Conservation (phyloP, 2,888 invertebrate species). For the Corythucha ciliata region DNA sequence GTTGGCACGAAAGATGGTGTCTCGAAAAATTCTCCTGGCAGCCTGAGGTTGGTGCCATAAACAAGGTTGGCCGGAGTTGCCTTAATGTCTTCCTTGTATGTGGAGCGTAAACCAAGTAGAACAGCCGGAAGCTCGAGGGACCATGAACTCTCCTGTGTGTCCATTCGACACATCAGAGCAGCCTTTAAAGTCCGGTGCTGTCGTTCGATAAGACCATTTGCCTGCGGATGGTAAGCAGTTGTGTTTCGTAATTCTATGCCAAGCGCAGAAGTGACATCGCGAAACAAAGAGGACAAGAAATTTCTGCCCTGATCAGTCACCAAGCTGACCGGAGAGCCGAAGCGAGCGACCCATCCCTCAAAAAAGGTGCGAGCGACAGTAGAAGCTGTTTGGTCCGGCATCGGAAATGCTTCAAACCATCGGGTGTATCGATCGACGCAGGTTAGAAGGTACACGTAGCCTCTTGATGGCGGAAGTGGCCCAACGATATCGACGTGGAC, state of each 20-base stretch:
- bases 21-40: slow-evolving; percentile 12
- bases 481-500: slow-evolving; percentile 39
- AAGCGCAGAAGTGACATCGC: neutral
- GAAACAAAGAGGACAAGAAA: slow-evolving; percentile 39
- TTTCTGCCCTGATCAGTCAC: slow-evolving; percentile 41
- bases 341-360: slow-evolving; percentile 41
- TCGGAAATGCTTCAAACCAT: slow-evolving; percentile 41
- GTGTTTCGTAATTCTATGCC: slow-evolving; percentile 17
- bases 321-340: slow-evolving; percentile 39
- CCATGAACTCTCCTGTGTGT: neutral
- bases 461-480: slow-evolving; percentile 20
- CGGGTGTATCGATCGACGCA: slow-evolving; percentile 39
- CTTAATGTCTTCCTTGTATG: slow-evolving; percentile 14
- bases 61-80: neutral
- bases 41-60: slow-evolving; percentile 5
- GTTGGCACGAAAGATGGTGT: neutral
- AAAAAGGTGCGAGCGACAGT: slow-evolving; percentile 39
- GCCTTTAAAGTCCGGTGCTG: slow-evolving; percentile 20
- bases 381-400: slow-evolving; percentile 40
- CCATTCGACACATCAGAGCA: slow-evolving; percentile 15
- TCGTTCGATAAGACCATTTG: slow-evolving; percentile 16
- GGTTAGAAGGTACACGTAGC: slow-evolving; percentile 39
- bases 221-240: slow-evolving; percentile 17
- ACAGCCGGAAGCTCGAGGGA: slow-evolving; percentile 1
- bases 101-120: slow-evolving; percentile 11